Evolutionary conservation across 1,140 invertebrate genomes (phyloP).

Genomic region (Coelopa frigida): DNA sequence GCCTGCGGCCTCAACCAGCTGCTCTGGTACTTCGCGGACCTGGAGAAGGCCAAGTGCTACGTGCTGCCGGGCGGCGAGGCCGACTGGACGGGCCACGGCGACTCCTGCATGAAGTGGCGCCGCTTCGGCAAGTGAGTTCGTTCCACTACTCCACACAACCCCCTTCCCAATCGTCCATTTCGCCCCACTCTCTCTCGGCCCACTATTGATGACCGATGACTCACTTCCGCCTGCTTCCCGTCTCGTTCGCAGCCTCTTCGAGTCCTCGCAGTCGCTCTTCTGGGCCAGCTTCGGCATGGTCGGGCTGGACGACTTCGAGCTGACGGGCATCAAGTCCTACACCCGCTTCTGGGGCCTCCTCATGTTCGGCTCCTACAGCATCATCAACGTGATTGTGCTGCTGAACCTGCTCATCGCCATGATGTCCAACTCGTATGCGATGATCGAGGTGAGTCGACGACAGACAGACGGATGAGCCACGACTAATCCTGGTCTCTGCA

Average conservation of each 20-base stretch:
- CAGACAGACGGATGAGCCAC: not conserved
- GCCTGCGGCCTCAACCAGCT: slow-evolving; percentile 80
- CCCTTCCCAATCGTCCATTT: too few relatives aligned
- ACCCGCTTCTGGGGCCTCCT: slow-evolving; percentile 73
- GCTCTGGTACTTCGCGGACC: slow-evolving; percentile 82
- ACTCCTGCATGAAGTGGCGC: slow-evolving; percentile 72
- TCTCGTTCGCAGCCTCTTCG: slow-evolving; percentile 65
- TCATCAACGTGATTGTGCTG: slow-evolving; percentile 79
- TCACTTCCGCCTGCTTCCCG: slow-evolving; percentile 7
- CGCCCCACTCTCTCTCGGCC: too few relatives aligned
- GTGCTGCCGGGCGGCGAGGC: slow-evolving; percentile 51
- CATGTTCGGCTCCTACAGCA: slow-evolving; percentile 75
- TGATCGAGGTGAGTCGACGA: slow-evolving; percentile 53
- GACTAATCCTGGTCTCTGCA: slow-evolving; percentile 36
- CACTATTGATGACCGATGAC: too few relatives aligned
- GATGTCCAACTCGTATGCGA: slow-evolving; percentile 84
- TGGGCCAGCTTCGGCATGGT: slow-evolving; percentile 85
- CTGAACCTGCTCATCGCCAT: slow-evolving; percentile 83
- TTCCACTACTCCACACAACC: too few relatives aligned
- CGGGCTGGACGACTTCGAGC: slow-evolving; percentile 70
- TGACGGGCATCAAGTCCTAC: slow-evolving; percentile 68
- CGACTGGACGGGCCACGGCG: slow-evolving; percentile 58
- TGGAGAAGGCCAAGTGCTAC: slow-evolving; percentile 71
- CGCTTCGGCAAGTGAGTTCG: slow-evolving; percentile 56
- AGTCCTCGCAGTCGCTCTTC: slow-evolving; percentile 81